Evolutionary conservation across 2,888 invertebrate species (phyloP).

Genomic region (Odontomyia ornata): DNA sequence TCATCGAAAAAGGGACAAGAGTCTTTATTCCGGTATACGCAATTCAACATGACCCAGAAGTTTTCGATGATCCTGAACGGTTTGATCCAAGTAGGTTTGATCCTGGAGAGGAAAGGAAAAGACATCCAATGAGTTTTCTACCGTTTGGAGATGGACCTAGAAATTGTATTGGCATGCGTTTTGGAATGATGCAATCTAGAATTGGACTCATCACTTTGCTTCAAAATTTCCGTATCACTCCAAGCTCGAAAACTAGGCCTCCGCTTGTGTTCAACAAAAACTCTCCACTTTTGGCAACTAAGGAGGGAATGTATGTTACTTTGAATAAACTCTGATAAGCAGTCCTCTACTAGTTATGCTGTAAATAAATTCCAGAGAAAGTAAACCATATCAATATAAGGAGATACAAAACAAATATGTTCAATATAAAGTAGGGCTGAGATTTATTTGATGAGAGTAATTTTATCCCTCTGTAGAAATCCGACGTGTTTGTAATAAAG

Average conservation of each 20-base stretch:
- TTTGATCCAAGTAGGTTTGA: slow-evolving; percentile 65
- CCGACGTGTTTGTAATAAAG: too few species aligned
- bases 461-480: too few species aligned
- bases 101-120: slow-evolving; percentile 54
- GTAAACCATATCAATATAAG: too few species aligned
- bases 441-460: too few species aligned
- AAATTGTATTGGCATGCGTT: slow-evolving; percentile 59
- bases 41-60: slow-evolving; percentile 64
- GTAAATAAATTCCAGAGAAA: too few species aligned
- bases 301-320: slow-evolving; percentile 44
- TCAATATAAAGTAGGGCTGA: too few species aligned
- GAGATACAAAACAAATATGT: too few species aligned
- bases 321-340: too few species aligned
- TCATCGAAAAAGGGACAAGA: slow-evolving; percentile 57
- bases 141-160: slow-evolving; percentile 61
- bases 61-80: slow-evolving; percentile 62
- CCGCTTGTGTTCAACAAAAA: slow-evolving; percentile 45
- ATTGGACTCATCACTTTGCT: slow-evolving; percentile 56
- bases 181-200: slow-evolving; percentile 57
- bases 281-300: slow-evolving; percentile 41
- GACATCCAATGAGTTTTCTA: slow-evolving; percentile 58
- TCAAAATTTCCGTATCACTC: slow-evolving; percentile 51
- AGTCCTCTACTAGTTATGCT: too few species aligned
- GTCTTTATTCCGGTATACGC: slow-evolving; percentile 59
- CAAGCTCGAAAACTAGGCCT: background rate